Evolutionary conservation across 1,140 invertebrate genomes (phyloP), one percentile per base, ranked within the genome.

Genomic region (Cydia pomonella): DNA sequence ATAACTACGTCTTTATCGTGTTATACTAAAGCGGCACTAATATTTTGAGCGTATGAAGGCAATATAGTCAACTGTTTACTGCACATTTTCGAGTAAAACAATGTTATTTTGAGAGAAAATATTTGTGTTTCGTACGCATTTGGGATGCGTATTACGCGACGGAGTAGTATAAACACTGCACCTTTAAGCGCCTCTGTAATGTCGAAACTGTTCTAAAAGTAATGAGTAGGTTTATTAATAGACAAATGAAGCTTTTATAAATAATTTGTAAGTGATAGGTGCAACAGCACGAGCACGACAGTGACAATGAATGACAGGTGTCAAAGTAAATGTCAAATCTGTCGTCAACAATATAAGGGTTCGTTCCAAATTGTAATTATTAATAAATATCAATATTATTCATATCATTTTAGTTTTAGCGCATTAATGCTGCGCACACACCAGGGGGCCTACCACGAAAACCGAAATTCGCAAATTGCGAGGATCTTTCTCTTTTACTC

Each of bases 191-290:
- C 83, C 80, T 83, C 82, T 75, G 72, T 72, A 80, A 80, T 81
- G 81, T 84, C 76, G 80, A 85, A 84, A 85, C 79, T 86, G 82
- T 82, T 83, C 78, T 86, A 86, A 83, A 83, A 84, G 76, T 80
- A 81, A 77, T 79, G 76, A 73, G 72, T 75, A 72, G 79, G 84
- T 90, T 87, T 92, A 92, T 91, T 87, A 86, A 87, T 92, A 92
- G 90, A 84, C 73, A 79, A 87, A 85, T 81, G 79, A 78, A 83
- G 84, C 84, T 88, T 92, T 90, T 88, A 89, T 84, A 90, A 90
- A 91, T 91, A 92, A 87, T 81, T 78, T 76, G 62, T 53, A 75
- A 71, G 72, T 86, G 73, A 74, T 76, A 76, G 66, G 76, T 80
- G 79, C 73, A 72, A 79, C 63, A 73, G 73, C 77, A 77, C 82